These are phyloP conservation scores for Oreonectes daqikongensis DNA, from an alignment of 2,797 vertebrate species.

Conservation along the genomic window DNA sequence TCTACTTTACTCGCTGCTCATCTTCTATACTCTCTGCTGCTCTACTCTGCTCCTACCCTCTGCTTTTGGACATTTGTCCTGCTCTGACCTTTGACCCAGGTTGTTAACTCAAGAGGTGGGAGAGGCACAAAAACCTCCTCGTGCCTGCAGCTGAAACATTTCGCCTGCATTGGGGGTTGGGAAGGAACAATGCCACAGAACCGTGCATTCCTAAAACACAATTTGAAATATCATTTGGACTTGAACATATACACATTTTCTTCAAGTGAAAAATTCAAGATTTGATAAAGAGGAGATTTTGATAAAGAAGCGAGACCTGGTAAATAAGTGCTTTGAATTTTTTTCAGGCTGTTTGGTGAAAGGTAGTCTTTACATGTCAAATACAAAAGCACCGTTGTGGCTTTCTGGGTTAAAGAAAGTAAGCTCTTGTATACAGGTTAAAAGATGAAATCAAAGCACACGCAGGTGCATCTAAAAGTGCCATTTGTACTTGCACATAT, in stretches of 20 bases:
- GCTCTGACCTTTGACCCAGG: constrained; percentile 61
- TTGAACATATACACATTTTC: constrained; percentile 8
- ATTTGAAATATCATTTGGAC: background rate
- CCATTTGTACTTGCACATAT: constrained; percentile 53
- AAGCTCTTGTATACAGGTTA: constrained; percentile 36
- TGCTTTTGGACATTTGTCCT: constrained; percentile 58
- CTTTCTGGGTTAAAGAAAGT: constrained; percentile 32
- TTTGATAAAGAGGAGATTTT: background rate
- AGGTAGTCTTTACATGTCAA: constrained; percentile 2
- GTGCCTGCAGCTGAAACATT: constrained; percentile 64
- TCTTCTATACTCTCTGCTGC: constrained; percentile 7
- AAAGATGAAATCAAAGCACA: constrained; percentile 62
- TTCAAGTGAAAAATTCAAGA: background rate
- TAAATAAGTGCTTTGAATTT: constrained; percentile 16
- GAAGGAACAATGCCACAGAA: constrained; percentile 50
- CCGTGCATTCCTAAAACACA: constrained; percentile 27
- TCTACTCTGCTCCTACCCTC: constrained; percentile 34
- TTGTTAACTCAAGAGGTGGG: constrained; percentile 69
- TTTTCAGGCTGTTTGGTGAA: background rate
- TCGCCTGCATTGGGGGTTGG: constrained; percentile 50
- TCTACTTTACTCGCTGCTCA: background rate
- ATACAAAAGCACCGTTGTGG: constrained; percentile 23
- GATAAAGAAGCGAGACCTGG: background rate
- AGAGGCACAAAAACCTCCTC: constrained; percentile 59
- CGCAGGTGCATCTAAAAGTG: constrained; percentile 55